Percentiles rank a stretch among this genome's conserved stretches.
phyloP scores from a whole-genome alignment of 2,113 vertebrate species.

The Oncorhynchus tshawytscha region DNA sequence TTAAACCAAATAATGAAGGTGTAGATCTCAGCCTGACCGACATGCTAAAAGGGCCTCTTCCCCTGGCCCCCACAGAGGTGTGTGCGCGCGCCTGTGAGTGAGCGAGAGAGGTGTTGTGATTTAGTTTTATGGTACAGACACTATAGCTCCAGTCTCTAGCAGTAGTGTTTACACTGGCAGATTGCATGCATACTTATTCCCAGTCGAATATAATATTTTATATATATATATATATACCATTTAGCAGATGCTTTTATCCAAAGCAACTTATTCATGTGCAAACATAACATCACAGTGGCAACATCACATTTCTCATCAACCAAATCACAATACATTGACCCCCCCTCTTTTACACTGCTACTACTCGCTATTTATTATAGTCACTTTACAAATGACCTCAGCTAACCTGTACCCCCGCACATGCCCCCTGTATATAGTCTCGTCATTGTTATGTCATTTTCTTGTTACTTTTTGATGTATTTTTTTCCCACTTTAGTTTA shows the following conservation, averaged over 20 bases:
- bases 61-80: constrained; percentile 30
- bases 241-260: too few species aligned
- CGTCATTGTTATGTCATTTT: too few species aligned
- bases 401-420: too few species aligned
- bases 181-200: constrained; percentile 51
- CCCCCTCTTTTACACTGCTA: too few species aligned
- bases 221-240: too few species aligned
- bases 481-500: too few species aligned
- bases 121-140: constrained; percentile 45
- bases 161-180: constrained; percentile 36
- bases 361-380: too few species aligned
- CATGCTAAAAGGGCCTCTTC: constrained; percentile 17
- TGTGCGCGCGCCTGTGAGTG: background rate
- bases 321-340: background rate
- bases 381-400: too few species aligned
- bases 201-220: constrained; percentile 27
- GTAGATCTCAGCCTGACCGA: constrained; percentile 45
- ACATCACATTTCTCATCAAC: constrained; percentile 49
- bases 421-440: too few species aligned
- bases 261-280: too few species aligned
- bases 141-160: constrained; percentile 45
- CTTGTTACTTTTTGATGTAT: too few species aligned
- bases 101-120: constrained; percentile 13
- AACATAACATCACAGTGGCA: constrained; percentile 45
- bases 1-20: constrained; percentile 48